These are phyloP conservation scores for Nomada hirtipes DNA, from an alignment of 2,888 invertebrate species.

Conservation along the genomic window DNA sequence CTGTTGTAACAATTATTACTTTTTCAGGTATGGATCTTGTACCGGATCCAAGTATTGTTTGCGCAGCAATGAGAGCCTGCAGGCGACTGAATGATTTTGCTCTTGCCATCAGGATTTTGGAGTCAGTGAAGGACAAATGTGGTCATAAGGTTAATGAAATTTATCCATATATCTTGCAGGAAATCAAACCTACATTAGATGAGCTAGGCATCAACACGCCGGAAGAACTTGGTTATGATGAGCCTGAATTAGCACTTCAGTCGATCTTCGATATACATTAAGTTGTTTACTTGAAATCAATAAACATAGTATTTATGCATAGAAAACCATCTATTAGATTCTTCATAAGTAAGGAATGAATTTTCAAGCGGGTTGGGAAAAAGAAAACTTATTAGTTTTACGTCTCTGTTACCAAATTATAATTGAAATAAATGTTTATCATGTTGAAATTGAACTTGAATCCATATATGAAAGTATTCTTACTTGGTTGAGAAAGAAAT, in stretches of 20 bases:
- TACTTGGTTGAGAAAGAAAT: background rate
- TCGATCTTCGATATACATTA: conserved; percentile 89
- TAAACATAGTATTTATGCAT: conserved; percentile 60
- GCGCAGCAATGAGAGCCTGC: conserved; percentile 95
- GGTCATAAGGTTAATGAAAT: conserved; percentile 90
- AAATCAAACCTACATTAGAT: conserved; percentile 95
- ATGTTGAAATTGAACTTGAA: conserved; percentile 1
- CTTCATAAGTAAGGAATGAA: conserved; percentile 7
- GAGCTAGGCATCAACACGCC: conserved; percentile 97
- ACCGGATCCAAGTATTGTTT: conserved; percentile 95
- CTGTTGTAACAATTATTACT: conserved; percentile 5
- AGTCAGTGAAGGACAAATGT: conserved; percentile 96
- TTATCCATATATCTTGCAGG: conserved; percentile 94
- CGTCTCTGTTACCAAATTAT: conserved; percentile 40
- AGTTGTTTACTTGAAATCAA: conserved; percentile 6
- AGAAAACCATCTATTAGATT: conserved; percentile 39
- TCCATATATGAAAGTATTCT: background rate
- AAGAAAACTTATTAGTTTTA: conserved; percentile 40
- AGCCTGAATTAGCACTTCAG: conserved; percentile 96
- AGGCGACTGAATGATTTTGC: conserved; percentile 97
- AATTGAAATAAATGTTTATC: conserved; percentile 56
- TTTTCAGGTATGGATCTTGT: conserved; percentile 94
- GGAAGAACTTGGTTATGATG: conserved; percentile 98
- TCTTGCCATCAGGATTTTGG: conserved; percentile 95
- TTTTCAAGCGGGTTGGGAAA: conserved; percentile 4